These are phyloP conservation scores for Gymnobelideus leadbeateri DNA, from an alignment of 2,113 vertebrate genomes.

Conservation along the genomic window DNA sequence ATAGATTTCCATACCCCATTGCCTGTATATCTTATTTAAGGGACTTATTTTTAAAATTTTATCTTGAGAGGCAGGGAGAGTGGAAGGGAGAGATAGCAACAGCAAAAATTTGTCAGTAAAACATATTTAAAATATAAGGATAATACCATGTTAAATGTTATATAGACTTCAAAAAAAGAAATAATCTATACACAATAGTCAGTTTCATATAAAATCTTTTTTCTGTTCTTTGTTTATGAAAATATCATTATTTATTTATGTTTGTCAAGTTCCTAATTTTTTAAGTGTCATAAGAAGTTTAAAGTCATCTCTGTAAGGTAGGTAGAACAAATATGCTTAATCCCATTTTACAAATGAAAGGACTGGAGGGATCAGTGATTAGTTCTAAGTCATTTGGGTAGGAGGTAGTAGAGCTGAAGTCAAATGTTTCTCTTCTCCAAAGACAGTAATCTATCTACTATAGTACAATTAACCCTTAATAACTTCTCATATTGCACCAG, in stretches of 20 bases:
- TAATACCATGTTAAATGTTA: not conserved
- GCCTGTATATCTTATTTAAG: too few species aligned
- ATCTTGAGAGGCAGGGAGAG: not conserved
- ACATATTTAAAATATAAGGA: not conserved
- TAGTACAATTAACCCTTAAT: not conserved
- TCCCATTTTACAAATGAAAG: not conserved
- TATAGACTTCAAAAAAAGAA: not conserved
- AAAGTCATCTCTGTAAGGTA: not conserved
- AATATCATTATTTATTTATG: not conserved
- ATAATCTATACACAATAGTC: not conserved
- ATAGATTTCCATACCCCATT: too few species aligned
- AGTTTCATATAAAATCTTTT: not conserved
- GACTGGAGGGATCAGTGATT: not conserved
- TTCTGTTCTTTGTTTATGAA: not conserved
- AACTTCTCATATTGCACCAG: not conserved
- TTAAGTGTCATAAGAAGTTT: not conserved
- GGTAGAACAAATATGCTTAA: not conserved
- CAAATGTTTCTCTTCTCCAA: not conserved
- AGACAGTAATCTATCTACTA: not conserved
- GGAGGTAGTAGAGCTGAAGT: too few species aligned
- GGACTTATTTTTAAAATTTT: not conserved
- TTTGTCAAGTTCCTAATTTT: not conserved
- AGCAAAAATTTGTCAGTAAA: not conserved
- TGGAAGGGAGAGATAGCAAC: not conserved
- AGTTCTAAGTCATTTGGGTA: not conserved